Base-by-base conservation (phyloP, 1,140 invertebrate species). In the Trinorchestia longiramus region DNA sequence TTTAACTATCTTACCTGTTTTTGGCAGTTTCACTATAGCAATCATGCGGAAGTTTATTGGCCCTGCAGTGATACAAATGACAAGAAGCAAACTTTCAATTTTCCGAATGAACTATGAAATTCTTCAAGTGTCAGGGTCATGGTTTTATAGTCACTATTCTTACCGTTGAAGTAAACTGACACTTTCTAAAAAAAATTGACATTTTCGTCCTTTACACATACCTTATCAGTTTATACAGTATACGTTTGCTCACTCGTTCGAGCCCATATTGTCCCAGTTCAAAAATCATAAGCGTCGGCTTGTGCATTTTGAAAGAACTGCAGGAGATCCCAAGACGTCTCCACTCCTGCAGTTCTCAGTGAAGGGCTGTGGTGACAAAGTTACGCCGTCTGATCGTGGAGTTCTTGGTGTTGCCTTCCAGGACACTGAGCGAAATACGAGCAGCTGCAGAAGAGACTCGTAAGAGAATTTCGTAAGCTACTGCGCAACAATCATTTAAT, bases 351-450 rank as follows among this genome's bases (percentile, higher is more conserved):
- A 77, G 36, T 77, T 77, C 62, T 36, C 62, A 77, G 62, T 36
- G 62, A 36, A 77, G 62, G 15, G 62, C 62, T 28, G 36, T 77
- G 62, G 62, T 77, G 62, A 77, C 62, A 11, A 77, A 77, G 62
- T 77, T 77, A 77, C 15, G 62, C 47, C 1, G 15, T 77, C 62
- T 11, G 11, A 77, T 77, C 62, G 11, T 77, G 62, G 62, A 77
- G 62, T 77, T 77, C 62, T 77, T 77, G 62, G 62, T 77, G 62
- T 77, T 77, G 62, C 62, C 62, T 77, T 77, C 62, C 62, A 77
- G 8, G 11, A 28, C 62, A 3, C 62, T 3, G 28, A 36, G 62
- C 62, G 62, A 77, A 53, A 77, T 77, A 77, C 15, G 28, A 77
- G 11, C 62, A 77, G 62, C 62, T 77, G 62, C 62, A 77, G 62